phyloP scores from a whole-genome alignment of 2,797 vertebrate genomes.

The Neomorphus geoffroyi region DNA sequence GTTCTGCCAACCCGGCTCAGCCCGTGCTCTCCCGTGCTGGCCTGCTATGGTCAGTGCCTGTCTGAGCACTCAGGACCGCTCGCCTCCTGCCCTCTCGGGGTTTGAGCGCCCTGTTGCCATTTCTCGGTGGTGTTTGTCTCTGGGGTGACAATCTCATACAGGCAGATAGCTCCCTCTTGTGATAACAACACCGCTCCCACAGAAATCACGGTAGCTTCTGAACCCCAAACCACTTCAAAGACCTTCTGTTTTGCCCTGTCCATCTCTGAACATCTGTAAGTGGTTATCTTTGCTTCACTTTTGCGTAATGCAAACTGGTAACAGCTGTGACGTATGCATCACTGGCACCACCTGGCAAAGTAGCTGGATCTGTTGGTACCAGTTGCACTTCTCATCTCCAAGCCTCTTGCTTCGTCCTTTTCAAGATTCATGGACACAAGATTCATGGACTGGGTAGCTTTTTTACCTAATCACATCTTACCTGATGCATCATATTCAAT shows the following conservation, averaged over 20 bases:
- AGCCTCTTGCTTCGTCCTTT: neutral
- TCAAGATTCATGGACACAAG: neutral
- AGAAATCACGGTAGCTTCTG: neutral
- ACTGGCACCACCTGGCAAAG: neutral
- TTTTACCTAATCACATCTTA: neutral
- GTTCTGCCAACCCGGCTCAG: neutral
- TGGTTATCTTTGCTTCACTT: neutral
- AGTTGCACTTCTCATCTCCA: neutral
- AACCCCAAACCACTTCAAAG: neutral
- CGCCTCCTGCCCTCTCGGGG: neutral
- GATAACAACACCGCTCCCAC: slow-evolving; percentile 8
- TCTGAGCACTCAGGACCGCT: neutral
- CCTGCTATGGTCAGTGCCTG: neutral
- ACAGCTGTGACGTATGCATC: neutral
- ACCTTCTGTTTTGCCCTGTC: neutral
- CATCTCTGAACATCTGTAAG: neutral
- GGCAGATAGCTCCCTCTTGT: slow-evolving; percentile 63
- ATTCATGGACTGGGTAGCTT: neutral
- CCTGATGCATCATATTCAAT: neutral
- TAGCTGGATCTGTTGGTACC: neutral
- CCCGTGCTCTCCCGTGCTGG: neutral
- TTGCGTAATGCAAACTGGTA: accelerated
- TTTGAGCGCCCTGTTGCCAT: neutral
- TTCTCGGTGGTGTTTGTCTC: neutral
- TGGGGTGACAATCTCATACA: slow-evolving; percentile 17